Conservation (phyloP, 1,140 invertebrate species). For the Bactericera cockerelli region DNA sequence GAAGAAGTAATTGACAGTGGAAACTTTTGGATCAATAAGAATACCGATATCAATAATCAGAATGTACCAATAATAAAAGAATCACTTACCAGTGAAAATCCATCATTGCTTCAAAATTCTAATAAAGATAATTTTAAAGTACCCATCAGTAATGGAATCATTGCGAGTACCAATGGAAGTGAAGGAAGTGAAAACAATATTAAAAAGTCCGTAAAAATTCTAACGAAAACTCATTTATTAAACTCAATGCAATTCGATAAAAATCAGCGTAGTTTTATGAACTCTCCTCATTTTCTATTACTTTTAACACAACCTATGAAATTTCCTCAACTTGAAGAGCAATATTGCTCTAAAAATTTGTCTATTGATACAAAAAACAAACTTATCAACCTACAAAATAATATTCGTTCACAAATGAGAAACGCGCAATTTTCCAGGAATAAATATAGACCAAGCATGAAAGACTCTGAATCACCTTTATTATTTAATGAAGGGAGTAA, state of each 20-base stretch:
- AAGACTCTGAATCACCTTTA: too few relatives aligned
- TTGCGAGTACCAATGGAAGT: too few relatives aligned
- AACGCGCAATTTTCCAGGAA: too few relatives aligned
- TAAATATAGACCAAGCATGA: too few relatives aligned
- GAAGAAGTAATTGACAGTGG: slow-evolving; percentile 6
- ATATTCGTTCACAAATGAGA: too few relatives aligned
- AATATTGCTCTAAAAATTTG: too few relatives aligned
- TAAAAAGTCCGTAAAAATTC: not conserved
- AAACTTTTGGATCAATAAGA: not conserved
- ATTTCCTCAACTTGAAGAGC: not conserved
- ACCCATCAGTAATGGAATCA: too few relatives aligned
- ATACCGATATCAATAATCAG: not conserved
- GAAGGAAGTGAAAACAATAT: not conserved
- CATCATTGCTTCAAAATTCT: not conserved
- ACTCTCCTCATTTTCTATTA: not conserved
- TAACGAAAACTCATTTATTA: slow-evolving; percentile 4
- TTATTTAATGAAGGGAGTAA: too few relatives aligned
- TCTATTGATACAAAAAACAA: too few relatives aligned
- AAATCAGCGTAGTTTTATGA: not conserved
- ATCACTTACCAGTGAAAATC: not conserved
- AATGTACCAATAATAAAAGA: too few relatives aligned
- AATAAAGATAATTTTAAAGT: too few relatives aligned
- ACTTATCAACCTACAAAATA: too few relatives aligned
- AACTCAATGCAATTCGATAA: slow-evolving; percentile 6
- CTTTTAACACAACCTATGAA: not conserved